Evolutionary conservation across 2,113 vertebrate genomes (phyloP).

Genomic region (Rhodinocichla rosea): DNA sequence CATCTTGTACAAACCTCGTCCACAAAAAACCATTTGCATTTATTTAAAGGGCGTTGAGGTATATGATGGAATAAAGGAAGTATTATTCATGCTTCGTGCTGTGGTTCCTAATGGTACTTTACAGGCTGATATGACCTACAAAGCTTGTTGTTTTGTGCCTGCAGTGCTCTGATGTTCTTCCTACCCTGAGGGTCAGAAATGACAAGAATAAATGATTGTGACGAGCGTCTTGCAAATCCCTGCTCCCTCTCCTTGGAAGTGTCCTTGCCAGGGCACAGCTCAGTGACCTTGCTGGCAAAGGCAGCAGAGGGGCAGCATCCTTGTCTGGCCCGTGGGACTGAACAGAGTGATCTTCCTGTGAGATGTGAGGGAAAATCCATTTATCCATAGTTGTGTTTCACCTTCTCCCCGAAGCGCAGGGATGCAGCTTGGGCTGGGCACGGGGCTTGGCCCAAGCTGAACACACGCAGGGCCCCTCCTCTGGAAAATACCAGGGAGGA

Average conservation of each 20-base stretch:
- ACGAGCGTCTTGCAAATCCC: neutral
- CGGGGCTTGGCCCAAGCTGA: neutral
- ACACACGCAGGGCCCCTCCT: rapidly evolving
- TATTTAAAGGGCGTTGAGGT: constrained; percentile 37
- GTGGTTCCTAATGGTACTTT: constrained; percentile 23
- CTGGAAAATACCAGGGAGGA: neutral
- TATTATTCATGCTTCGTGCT: neutral
- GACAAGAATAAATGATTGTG: neutral
- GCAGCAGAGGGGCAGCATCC: rapidly evolving
- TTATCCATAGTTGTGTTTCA: rapidly evolving
- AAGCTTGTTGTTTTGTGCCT: constrained; percentile 28
- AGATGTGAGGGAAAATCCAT: neutral
- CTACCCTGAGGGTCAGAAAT: constrained; percentile 23
- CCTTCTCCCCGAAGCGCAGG: neutral
- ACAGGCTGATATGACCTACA: neutral
- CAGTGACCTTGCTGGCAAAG: neutral
- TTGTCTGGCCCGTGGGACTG: rapidly evolving
- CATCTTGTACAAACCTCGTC: rapidly evolving
- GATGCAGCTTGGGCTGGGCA: neutral
- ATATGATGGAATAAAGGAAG: neutral
- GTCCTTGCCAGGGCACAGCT: constrained; percentile 24
- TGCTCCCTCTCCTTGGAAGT: neutral
- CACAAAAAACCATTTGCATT: neutral
- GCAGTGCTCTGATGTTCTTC: constrained; percentile 12
- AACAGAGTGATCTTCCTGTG: rapidly evolving